phyloP scores from a whole-genome alignment of 2,888 invertebrate species.

The Tribolium freemani region DNA sequence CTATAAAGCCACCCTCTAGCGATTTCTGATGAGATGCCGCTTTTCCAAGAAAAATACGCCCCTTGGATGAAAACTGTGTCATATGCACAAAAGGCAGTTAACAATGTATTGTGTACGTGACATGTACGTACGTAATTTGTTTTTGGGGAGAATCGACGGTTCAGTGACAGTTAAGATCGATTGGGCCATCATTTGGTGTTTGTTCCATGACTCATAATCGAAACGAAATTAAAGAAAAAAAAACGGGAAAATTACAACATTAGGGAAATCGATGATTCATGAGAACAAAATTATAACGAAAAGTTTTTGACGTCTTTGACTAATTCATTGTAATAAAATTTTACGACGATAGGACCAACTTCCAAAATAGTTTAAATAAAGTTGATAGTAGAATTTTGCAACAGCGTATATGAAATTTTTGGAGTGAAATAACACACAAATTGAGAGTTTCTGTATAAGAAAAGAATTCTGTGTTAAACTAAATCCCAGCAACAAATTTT shows the following conservation, averaged over 20 bases:
- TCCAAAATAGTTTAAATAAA: too few species aligned
- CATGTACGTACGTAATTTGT: constrained; percentile 63
- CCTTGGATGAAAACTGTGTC: constrained; percentile 44
- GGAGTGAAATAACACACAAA: too few species aligned
- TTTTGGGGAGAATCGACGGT: constrained; percentile 49
- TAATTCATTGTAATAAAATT: too few species aligned
- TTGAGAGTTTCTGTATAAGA: too few species aligned
- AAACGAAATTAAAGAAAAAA: neutral
- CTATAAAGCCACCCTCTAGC: constrained; percentile 59
- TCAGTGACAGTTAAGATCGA: constrained; percentile 61
- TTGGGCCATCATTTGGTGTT: constrained; percentile 50
- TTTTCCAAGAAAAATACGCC: constrained; percentile 22
- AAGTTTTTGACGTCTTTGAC: too few species aligned
- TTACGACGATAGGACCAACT: too few species aligned
- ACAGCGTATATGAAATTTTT: too few species aligned
- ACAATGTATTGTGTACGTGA: constrained; percentile 59
- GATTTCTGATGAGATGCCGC: constrained; percentile 54
- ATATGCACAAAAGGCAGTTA: constrained; percentile 52
- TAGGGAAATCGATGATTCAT: neutral
- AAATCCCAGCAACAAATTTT: too few species aligned
- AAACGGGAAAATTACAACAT: too few species aligned
- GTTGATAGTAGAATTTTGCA: too few species aligned
- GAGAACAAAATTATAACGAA: too few species aligned
- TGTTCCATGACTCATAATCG: constrained; percentile 10
- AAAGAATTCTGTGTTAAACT: too few species aligned